phyloP scores from a whole-genome alignment of 2,888 invertebrate genomes.

The Drosophila macrospina region DNA sequence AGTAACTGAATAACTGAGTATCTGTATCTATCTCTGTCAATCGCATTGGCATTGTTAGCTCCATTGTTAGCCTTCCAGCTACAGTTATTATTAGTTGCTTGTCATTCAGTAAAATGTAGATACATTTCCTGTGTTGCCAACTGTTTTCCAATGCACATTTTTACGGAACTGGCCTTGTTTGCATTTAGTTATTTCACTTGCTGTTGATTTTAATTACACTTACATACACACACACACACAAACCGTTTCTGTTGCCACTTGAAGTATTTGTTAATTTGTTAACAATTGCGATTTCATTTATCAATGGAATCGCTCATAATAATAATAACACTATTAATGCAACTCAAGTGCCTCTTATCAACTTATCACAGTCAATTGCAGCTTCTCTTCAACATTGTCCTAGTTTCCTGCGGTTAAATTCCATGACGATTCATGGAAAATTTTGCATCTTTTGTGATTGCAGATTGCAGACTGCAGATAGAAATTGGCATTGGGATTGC shows the following conservation, averaged over 20 bases:
- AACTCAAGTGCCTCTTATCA: conserved; percentile 4
- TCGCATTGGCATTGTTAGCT: conserved; percentile 47
- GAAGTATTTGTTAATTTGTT: not conserved
- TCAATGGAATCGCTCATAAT: conserved; percentile 16
- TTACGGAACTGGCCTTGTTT: conserved; percentile 73
- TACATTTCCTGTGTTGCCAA: conserved; percentile 68
- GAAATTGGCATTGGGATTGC: conserved; percentile 16
- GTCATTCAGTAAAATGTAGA: conserved; percentile 41
- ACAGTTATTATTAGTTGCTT: conserved; percentile 65
- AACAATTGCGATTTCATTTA: conserved; percentile 25
- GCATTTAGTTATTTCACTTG: conserved; percentile 1
- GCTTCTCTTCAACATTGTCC: conserved; percentile 59
- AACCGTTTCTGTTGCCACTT: conserved; percentile 41
- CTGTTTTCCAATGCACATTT: conserved; percentile 65
- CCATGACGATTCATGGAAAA: conserved; percentile 72
- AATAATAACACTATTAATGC: conserved; percentile 13
- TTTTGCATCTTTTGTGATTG: conserved; percentile 28
- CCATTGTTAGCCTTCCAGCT: conserved; percentile 63
- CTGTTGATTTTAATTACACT: conserved; percentile 9
- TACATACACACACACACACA: conserved; percentile 23
- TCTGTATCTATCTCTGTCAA: conserved; percentile 28
- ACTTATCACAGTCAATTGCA: conserved; percentile 26
- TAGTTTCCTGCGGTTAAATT: conserved; percentile 66
- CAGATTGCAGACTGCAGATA: not conserved
- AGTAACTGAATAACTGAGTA: conserved; percentile 9